These are phyloP conservation scores for Brachyalestes nurse DNA, from an alignment of 2,797 vertebrate species.

Conservation along the genomic window DNA sequence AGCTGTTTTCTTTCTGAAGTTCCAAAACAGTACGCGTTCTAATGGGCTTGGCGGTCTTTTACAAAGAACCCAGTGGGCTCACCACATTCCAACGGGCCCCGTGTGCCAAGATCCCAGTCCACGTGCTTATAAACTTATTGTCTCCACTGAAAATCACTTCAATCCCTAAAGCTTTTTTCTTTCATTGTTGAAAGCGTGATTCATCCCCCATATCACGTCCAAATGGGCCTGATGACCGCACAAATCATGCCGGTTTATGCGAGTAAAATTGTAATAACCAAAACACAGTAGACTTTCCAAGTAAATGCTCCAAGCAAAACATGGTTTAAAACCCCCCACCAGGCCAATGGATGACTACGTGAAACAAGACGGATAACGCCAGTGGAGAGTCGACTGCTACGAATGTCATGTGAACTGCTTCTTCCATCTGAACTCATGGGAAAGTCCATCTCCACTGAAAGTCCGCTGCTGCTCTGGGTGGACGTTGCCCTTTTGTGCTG, in stretches of 20 bases:
- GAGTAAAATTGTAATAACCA: constrained; percentile 14
- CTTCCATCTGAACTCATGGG: constrained; percentile 61
- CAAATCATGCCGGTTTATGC: constrained; percentile 20
- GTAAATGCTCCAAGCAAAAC: constrained; percentile 47
- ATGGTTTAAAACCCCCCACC: constrained; percentile 10
- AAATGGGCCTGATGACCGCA: constrained; percentile 6
- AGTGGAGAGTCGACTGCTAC: constrained; percentile 15
- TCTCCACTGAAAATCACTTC: constrained; percentile 25
- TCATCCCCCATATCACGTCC: constrained; percentile 8
- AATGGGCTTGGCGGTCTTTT: constrained; percentile 18
- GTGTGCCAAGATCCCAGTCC: background rate
- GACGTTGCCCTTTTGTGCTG: constrained; percentile 23
- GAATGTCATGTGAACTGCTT: constrained; percentile 48
- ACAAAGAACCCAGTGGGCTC: constrained; percentile 12
- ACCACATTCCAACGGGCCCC: constrained; percentile 8
- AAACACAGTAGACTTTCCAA: constrained; percentile 8
- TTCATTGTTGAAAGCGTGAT: constrained; percentile 27
- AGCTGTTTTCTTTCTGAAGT: constrained; percentile 15
- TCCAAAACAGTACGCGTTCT: constrained; percentile 22
- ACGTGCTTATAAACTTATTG: constrained; percentile 12
- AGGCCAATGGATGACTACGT: background rate
- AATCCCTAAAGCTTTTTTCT: constrained; percentile 17
- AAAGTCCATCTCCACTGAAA: constrained; percentile 50
- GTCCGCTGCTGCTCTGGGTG: constrained; percentile 33
- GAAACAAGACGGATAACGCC: constrained; percentile 7